Evolutionary conservation across 2,113 vertebrate species (phyloP).

Genomic region (Ictalurus punctatus): DNA sequence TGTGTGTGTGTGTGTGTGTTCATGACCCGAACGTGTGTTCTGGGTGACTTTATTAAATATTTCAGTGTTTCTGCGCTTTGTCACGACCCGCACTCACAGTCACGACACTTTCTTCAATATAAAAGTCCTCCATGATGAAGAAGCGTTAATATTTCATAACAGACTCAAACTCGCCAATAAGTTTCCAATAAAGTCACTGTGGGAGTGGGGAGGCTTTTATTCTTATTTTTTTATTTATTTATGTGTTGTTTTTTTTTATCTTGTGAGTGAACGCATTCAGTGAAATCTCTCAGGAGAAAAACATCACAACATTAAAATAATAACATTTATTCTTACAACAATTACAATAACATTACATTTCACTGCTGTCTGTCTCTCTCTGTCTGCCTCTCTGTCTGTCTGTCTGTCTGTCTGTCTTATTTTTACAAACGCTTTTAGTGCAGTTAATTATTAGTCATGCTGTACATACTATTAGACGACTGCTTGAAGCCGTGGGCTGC

Average conservation of each 20-base stretch:
- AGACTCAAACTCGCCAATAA: slow-evolving; percentile 6
- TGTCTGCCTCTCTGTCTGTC: not conserved
- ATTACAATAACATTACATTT: not conserved
- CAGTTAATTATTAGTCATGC: too few species aligned
- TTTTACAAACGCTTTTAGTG: too few species aligned
- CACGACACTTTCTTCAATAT: slow-evolving; percentile 6
- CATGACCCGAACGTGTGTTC: not conserved
- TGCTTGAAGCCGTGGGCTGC: not conserved
- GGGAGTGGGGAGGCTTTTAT: not conserved
- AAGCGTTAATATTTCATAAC: slow-evolving; percentile 10
- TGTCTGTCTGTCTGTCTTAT: not conserved
- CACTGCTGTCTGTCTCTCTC: not conserved
- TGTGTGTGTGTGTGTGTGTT: not conserved
- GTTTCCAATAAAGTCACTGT: slow-evolving; percentile 8
- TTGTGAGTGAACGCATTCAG: not conserved
- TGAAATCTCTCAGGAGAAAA: not conserved
- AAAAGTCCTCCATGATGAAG: slow-evolving; percentile 21
- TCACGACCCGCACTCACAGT: not conserved
- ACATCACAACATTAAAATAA: not conserved
- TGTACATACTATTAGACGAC: too few species aligned
- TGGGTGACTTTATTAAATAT: slow-evolving; percentile 18
- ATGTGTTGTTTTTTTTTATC: not conserved
- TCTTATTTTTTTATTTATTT: not conserved
- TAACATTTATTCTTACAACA: not conserved
- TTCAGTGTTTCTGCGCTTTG: not conserved